Evolutionary conservation across 2,888 invertebrate genomes (phyloP), one percentile per base, ranked within the genome.

Genomic region (Entomobrya multifasciata): DNA sequence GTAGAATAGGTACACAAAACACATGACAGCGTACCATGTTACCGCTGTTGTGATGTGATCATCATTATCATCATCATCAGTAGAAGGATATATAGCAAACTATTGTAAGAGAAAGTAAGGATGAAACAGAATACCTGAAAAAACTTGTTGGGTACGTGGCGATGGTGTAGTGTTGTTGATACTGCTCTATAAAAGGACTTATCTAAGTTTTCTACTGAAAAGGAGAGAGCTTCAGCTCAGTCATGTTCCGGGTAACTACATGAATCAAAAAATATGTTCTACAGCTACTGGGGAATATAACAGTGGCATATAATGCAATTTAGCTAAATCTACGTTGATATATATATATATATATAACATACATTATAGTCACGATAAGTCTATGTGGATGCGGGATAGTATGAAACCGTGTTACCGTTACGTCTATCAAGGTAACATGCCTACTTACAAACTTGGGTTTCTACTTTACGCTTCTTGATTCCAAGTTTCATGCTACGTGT

Each of bases 141-240:
- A 65, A 62, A 65, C 67, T 70, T 70, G 67, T 70, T 70, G 67
- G 41, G 13, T 70, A n/a, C 30, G 27, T 62, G 57, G 8, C 20
- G 52, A 2, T 52, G 52, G 52, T 52, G 27, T 13, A 13, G 25
- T 30, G 62, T 3, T 30, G 6, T 44, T n/a, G 30, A 22, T 57
- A 20, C 3, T 52, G 25, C 57, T 57, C 25, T 15, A 57, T 57
- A 57, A 57, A 57, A 25, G 57, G 25, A 57, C 25, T 57, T 57
- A 57, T 57, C 25, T 57, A 57, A 57, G 57, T 57, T 57, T 57
- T 25, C 25, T 25, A 57, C 57, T 57, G 25, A 57, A 57, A 57
- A 25, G 25, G 20, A 2, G 20, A 20, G 11, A 8, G 25, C 25
- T 25, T 57, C 15, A 15, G 8, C 57, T 17, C 6, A 13, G 6